phyloP scores from a whole-genome alignment of 2,113 vertebrate species.

The Pygoscelis adeliae region DNA sequence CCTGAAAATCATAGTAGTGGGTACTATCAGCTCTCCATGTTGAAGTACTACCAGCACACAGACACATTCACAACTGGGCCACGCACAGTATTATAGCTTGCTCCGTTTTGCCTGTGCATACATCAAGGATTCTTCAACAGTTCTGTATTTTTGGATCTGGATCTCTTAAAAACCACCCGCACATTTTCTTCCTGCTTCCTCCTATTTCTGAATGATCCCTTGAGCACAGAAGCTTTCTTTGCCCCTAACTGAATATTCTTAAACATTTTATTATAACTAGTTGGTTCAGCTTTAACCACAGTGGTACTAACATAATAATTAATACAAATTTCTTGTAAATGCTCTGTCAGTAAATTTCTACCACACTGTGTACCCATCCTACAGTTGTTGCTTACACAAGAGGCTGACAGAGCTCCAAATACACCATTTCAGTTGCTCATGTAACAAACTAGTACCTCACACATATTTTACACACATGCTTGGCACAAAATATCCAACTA shows the following conservation, averaged over 20 bases:
- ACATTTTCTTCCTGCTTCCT: neutral
- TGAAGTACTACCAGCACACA: neutral
- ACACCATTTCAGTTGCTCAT: neutral
- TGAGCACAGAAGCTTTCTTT: neutral
- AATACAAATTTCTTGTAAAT: neutral
- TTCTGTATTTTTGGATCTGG: neutral
- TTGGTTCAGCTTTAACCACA: conserved; percentile 4
- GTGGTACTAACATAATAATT: neutral
- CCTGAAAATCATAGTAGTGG: neutral
- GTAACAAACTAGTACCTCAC: neutral
- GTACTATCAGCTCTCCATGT: neutral
- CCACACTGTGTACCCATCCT: neutral
- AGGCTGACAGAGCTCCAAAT: conserved; percentile 14
- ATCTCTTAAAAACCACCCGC: neutral
- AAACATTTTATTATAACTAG: neutral
- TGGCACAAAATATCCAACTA: neutral
- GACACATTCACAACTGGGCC: neutral
- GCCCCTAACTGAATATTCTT: neutral
- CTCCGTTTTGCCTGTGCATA: neutral
- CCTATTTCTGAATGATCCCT: neutral
- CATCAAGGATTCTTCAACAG: neutral
- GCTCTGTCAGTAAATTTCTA: neutral
- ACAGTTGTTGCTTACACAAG: conserved; percentile 11
- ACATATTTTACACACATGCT: neutral
- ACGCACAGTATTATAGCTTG: neutral